A percentile compares a stretch with the other conserved stretches of the same genome.
Evolutionary conservation across 2,113 vertebrate genomes (phyloP).

Genomic region (Lepidothrix coronata): DNA sequence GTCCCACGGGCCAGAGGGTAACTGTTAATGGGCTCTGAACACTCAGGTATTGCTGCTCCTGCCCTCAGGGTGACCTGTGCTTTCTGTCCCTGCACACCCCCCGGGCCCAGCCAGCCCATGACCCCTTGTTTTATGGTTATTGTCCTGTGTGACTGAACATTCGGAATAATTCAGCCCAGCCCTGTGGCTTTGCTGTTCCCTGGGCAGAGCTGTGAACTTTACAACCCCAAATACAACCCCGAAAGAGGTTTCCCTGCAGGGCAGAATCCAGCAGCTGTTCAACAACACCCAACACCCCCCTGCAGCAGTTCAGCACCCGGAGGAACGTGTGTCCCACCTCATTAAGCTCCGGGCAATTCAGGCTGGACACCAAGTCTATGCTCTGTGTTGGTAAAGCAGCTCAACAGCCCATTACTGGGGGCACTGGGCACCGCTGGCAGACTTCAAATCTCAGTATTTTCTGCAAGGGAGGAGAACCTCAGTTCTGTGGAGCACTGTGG

Average conservation of each 20-base stretch:
- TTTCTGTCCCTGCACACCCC: background rate
- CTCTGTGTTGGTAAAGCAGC: background rate
- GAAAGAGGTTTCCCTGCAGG: slow-evolving; percentile 3
- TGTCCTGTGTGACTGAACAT: slow-evolving; percentile 35
- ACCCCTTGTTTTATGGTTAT: slow-evolving; percentile 5
- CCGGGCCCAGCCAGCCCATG: slow-evolving; percentile 1
- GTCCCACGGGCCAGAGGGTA: background rate
- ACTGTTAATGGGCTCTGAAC: background rate
- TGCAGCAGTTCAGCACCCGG: background rate
- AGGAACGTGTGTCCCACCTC: background rate
- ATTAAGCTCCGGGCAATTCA: background rate
- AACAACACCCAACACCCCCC: background rate
- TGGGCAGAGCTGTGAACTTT: background rate
- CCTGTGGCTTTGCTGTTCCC: background rate
- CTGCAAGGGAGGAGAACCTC: background rate
- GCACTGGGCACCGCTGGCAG: background rate
- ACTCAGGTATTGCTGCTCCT: background rate
- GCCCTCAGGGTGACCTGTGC: background rate
- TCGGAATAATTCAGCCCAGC: background rate
- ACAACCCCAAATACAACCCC: background rate
- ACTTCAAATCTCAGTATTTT: background rate
- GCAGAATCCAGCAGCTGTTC: slow-evolving; percentile 39
- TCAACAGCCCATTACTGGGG: background rate
- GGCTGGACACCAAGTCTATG: background rate
- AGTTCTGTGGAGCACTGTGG: accelerated